Evolutionary conservation across 2,797 vertebrate species (phyloP).

Genomic region (Lateolabrax maculatus): DNA sequence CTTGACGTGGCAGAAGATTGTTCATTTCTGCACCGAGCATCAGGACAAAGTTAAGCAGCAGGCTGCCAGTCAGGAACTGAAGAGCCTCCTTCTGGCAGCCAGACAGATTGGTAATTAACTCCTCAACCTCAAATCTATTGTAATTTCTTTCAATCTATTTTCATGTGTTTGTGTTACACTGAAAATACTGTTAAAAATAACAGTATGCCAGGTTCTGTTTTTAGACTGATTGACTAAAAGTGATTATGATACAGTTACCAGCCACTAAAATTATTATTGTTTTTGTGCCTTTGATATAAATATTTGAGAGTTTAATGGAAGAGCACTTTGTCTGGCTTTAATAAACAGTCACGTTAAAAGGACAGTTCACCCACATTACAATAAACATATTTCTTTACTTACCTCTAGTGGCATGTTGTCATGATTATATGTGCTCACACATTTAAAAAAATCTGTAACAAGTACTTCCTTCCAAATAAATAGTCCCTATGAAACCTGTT

Average conservation of each 20-base stretch:
- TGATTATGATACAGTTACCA: neutral
- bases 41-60: conserved; percentile 89
- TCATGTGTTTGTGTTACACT: conserved; percentile 17
- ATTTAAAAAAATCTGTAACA: neutral
- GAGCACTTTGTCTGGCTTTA: neutral
- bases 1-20: conserved; percentile 94
- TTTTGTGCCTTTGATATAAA: no score
- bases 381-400: neutral
- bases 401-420: neutral
- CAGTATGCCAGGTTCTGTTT: neutral
- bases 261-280: neutral
- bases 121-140: conserved; percentile 27
- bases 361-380: neutral
- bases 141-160: conserved; percentile 20
- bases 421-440: neutral
- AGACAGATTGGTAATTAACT: conserved; percentile 92
- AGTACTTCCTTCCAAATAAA: neutral
- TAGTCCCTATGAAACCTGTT: neutral
- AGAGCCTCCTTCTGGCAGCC: conserved; percentile 91
- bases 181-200: conserved; percentile 7
- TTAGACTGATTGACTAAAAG: neutral
- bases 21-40: conserved; percentile 91
- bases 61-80: conserved; percentile 89
- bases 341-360: neutral
- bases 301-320: neutral